phyloP scores from a whole-genome alignment of 2,888 invertebrate species.

The Camponotus fellah region DNA sequence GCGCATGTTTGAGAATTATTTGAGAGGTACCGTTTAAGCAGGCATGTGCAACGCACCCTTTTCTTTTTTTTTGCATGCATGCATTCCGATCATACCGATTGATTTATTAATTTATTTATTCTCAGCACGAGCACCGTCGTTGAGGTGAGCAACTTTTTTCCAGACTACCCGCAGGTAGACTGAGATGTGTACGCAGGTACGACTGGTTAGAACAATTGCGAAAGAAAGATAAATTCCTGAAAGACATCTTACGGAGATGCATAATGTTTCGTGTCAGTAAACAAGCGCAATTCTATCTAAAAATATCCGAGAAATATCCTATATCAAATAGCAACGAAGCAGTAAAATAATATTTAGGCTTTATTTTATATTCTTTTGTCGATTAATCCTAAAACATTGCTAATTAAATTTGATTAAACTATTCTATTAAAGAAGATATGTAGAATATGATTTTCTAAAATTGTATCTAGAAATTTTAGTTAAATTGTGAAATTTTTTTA shows the following conservation, averaged over 20 bases:
- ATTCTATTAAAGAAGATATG: neutral
- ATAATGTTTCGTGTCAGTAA: slow-evolving; percentile 49
- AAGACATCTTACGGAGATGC: slow-evolving; percentile 24
- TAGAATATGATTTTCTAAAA: neutral
- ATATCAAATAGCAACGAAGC: neutral
- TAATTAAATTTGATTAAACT: neutral
- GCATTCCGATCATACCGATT: slow-evolving; percentile 64
- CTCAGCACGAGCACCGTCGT: slow-evolving; percentile 56
- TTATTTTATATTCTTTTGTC: neutral
- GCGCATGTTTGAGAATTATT: slow-evolving; percentile 40
- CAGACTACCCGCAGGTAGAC: slow-evolving; percentile 36
- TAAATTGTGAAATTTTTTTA: neutral
- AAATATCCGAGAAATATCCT: neutral
- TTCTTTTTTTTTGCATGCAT: slow-evolving; percentile 58
- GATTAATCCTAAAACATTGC: neutral
- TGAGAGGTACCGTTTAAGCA: slow-evolving; percentile 54
- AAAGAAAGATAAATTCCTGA: slow-evolving; percentile 49
- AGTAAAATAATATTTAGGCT: neutral
- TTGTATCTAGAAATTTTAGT: no score
- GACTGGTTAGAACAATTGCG: slow-evolving; percentile 29
- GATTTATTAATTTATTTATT: slow-evolving; percentile 77
- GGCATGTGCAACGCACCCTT: slow-evolving; percentile 58
- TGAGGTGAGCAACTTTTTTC: slow-evolving; percentile 70
- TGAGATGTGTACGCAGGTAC: neutral
- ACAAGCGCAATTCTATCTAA: slow-evolving; percentile 24